Evolutionary conservation across 2,113 vertebrate genomes (phyloP), one percentile per base, ranked within the genome.

Genomic region (Pteruthius melanotis): DNA sequence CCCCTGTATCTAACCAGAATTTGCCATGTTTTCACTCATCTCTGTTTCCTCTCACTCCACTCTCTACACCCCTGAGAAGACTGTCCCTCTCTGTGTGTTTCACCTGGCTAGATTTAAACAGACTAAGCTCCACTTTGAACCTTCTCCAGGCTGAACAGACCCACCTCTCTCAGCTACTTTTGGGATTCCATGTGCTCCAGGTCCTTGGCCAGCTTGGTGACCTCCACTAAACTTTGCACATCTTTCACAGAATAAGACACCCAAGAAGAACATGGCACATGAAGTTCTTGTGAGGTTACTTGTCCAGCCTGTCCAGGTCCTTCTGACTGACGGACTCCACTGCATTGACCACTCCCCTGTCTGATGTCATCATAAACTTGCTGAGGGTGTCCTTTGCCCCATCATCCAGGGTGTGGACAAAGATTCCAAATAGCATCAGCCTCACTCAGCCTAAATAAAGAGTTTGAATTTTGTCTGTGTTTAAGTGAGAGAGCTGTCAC

Each of bases 331-430:
- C 49, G 71, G 10, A 23, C 27, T 63, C 18, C 53, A 27, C 4
- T 2, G 1, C 5, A 21, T 2, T 61, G 17, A 50, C 19, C 1
- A 1, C 9, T 53, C 6, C 15, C 6, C 9, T 24, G 7, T 54
- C 3, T 57, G 54, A 40, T 53, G 28, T 57, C 6, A 53, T 23
- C 26, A 27, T 49, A 63, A 60, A 54, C 47, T 57, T 79, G 18
- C 11, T 83, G 53, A 80, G 33, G 6, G 19, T 94, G 45, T 7
- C n/a, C 39, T 81, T 59, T 70, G 26, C 84, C 27, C 7, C 11
- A 10, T 72, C 30, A 42, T 42, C 18, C 40, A 40, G 49, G 27
- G 33, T 79, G 27, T 20, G 26, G 79, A 42, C 53, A 79, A 49
- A 60, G 33, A 64, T 33, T 53, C 24, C 22, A 60, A 63, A 64